phyloP scores from a whole-genome alignment of 2,797 vertebrate species.

The Takifugu ocellatus region DNA sequence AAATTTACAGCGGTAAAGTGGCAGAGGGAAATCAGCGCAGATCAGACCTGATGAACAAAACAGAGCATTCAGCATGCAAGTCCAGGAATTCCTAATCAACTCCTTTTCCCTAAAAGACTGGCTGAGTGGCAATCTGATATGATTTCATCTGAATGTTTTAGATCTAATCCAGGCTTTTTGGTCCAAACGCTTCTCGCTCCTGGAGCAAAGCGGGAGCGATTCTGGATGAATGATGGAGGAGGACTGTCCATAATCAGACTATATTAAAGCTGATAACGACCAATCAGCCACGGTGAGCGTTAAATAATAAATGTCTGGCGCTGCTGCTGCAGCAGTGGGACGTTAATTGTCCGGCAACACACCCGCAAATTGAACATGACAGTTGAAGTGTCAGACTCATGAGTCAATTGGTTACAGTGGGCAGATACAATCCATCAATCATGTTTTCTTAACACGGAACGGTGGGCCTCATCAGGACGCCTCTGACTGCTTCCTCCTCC shows the following conservation, averaged over 20 bases:
- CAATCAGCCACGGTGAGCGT: constrained; percentile 60
- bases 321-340: constrained; percentile 55
- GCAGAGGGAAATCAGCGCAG: constrained; percentile 70
- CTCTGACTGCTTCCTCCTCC: constrained; percentile 32
- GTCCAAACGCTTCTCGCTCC: not conserved
- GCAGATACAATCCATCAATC: constrained; percentile 67
- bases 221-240: constrained; percentile 23
- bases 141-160: not conserved
- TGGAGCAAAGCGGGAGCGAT: constrained; percentile 17
- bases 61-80: constrained; percentile 41
- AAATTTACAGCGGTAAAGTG: constrained; percentile 73
- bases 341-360: constrained; percentile 69
- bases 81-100: constrained; percentile 52
- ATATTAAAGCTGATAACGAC: constrained; percentile 63
- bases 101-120: constrained; percentile 22
- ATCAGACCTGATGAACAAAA: constrained; percentile 73
- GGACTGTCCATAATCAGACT: constrained; percentile 45
- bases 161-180: not conserved
- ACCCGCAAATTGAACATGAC: constrained; percentile 73
- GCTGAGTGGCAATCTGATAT: constrained; percentile 15
- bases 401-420: constrained; percentile 72
- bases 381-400: constrained; percentile 67
- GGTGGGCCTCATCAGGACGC: constrained; percentile 40
- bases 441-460: constrained; percentile 39
- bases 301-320: constrained; percentile 67